phyloP scores from a whole-genome alignment of 2,888 invertebrate species.

The Caenorhabditis panamensis region DNA sequence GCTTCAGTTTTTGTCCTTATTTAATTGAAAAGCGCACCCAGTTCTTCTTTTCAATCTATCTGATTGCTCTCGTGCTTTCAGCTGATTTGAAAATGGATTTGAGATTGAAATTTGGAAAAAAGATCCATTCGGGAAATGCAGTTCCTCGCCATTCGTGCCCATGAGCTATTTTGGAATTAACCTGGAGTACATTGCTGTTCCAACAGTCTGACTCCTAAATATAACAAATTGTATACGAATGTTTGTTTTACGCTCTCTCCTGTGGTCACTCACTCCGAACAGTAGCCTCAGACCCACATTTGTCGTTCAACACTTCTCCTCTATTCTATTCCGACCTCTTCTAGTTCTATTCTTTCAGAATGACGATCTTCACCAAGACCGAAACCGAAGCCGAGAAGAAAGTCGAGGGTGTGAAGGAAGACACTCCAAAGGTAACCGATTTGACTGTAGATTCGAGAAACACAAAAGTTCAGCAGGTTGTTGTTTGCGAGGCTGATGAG shows the following conservation, averaged over 20 bases:
- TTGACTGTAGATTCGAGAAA: no score
- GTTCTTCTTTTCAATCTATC: not conserved
- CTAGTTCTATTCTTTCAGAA: constrained; percentile 19
- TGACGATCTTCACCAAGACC: constrained; percentile 74
- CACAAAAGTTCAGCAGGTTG: constrained; percentile 59
- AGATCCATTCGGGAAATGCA: not conserved
- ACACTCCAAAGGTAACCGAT: constrained; percentile 59
- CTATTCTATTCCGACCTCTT: not conserved
- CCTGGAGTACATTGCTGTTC: constrained; percentile 58
- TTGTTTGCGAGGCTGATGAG: constrained; percentile 66
- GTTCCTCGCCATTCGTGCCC: constrained; percentile 13
- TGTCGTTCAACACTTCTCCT: constrained; percentile 15
- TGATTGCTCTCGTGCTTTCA: not conserved
- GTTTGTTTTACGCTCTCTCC: constrained; percentile 53
- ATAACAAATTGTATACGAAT: constrained; percentile 60
- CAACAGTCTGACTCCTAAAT: constrained; percentile 56
- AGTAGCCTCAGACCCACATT: constrained; percentile 4
- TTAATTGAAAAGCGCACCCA: not conserved
- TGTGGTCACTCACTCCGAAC: constrained; percentile 27
- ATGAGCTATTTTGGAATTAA: constrained; percentile 49
- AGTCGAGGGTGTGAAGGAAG: constrained; percentile 57
- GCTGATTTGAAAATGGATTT: not conserved
- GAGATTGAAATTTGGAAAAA: constrained; percentile 2
- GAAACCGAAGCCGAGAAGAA: constrained; percentile 69
- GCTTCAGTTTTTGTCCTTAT: constrained; percentile 22